A percentile compares a stretch with the other conserved stretches of the same genome.
These are phyloP conservation scores for Eupleurogrammus muticus DNA, from an alignment of 2,797 vertebrate genomes.

Conservation along the genomic window DNA sequence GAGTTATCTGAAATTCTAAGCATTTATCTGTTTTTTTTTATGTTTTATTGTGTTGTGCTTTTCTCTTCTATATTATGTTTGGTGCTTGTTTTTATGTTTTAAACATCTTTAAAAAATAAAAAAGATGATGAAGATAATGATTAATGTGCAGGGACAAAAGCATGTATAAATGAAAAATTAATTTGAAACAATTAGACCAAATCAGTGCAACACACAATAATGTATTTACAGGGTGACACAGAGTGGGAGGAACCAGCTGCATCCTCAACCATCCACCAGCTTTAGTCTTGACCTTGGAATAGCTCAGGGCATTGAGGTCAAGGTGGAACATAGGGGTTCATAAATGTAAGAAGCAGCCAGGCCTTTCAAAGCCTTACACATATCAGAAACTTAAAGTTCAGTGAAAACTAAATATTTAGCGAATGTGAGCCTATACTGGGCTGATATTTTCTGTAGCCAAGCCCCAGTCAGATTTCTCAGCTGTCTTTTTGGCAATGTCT, in stretches of 20 bases:
- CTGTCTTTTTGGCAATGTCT: slow-evolving; percentile 4
- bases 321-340: slow-evolving; percentile 14
- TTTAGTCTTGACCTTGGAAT: not conserved
- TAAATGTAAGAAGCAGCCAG: slow-evolving; percentile 6
- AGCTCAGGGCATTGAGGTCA: not conserved
- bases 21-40: too few relatives aligned
- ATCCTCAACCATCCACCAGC: slow-evolving; percentile 18
- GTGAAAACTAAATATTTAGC: not conserved
- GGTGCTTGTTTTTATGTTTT: too few relatives aligned
- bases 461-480: not conserved
- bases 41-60: too few relatives aligned
- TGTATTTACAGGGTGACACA: slow-evolving; percentile 3
- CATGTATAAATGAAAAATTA: not conserved
- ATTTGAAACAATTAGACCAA: not conserved
- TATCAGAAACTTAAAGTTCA: not conserved
- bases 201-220: not conserved
- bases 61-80: too few relatives aligned
- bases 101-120: too few relatives aligned
- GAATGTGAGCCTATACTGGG: fast-evolving
- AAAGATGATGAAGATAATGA: too few relatives aligned
- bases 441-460: not conserved
- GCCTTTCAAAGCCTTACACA: slow-evolving; percentile 11
- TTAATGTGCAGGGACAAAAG: slow-evolving; percentile 6
- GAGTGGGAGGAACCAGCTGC: slow-evolving; percentile 15
- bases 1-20: too few relatives aligned